Base-by-base conservation (phyloP, 2,888 invertebrate genomes). In the Blastobasis lacticolella region DNA sequence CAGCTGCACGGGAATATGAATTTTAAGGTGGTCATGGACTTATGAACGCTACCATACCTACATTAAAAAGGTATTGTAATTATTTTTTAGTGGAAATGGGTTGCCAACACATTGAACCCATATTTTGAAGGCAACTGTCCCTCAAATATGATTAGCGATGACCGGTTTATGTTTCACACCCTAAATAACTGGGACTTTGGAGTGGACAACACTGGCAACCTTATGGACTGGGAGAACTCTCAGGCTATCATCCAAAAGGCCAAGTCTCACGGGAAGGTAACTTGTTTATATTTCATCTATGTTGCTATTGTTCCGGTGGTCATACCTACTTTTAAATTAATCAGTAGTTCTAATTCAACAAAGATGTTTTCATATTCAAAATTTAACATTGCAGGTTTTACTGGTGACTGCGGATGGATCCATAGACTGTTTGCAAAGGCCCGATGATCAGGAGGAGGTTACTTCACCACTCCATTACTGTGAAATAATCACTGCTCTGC, bases 401-500 rank as follows among this genome's bases (percentile, higher is more conserved):
- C 73, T 95, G 10, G 92, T 98, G 40, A 98, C 98, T 5, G 97
- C 97, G 0, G 98, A 98, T 89, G 98, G 98, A 1, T 97, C 97
- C 64, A 92, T 97, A 38, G 94, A 97, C 74, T 98, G 98, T 69
- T 91, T 94, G 58, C 90, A 91, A 50, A 90, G 92, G 66, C 98
- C 98, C 0, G 95, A 93, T 42, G 94, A 95, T 61, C 98, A 98
- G 75, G 98, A 98, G 71, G 88, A 81, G 52, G 84, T 91, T 1
- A 96, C 97, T 0, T 91, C 93, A 6, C 90, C 91, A 4, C 88
- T 98, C 7, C 94, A 96, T 67, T 94, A 93, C 68, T 95, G 95
- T 71, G 98, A 98, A 89, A 90, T 93, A 5, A 81, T 95, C 3
- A 90, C 94, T 4, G 96, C 95, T 0, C 71, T 98, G 10, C 89